A percentile compares a stretch with the other conserved stretches of the same genome.
Evolutionary conservation across 2,888 invertebrate species (phyloP).

Genomic region (Hyposoter didymator): DNA sequence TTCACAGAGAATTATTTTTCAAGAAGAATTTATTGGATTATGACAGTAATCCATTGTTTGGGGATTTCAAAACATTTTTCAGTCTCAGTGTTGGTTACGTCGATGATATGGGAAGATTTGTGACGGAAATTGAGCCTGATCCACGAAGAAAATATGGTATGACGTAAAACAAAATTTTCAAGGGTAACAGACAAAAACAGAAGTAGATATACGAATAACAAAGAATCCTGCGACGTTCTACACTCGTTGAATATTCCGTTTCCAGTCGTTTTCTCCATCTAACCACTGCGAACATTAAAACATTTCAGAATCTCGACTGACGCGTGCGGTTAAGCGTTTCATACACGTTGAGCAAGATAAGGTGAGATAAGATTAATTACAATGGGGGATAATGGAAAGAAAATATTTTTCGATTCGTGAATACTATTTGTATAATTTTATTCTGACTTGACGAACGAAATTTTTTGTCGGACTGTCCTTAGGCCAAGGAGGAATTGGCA

Average conservation of each 20-base stretch:
- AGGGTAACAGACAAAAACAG: not conserved
- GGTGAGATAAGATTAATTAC: slow-evolving; percentile 80
- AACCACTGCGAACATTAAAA: not conserved
- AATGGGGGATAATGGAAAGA: slow-evolving; percentile 2
- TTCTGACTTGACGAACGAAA: slow-evolving; percentile 9
- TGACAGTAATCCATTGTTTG: not conserved
- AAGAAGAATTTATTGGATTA: slow-evolving; percentile 30
- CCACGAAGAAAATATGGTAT: slow-evolving; percentile 86
- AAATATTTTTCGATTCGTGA: not conserved
- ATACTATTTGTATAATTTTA: slow-evolving; percentile 26
- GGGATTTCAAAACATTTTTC: slow-evolving; percentile 6
- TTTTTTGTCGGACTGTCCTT: slow-evolving; percentile 33
- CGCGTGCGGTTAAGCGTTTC: slow-evolving; percentile 90
- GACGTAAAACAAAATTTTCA: slow-evolving; percentile 2
- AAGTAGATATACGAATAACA: not conserved
- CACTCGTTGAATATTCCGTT: not conserved
- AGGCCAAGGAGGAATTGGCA: slow-evolving; percentile 97
- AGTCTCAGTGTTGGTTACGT: slow-evolving; percentile 94
- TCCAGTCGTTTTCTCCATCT: not conserved
- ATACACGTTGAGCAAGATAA: slow-evolving; percentile 94
- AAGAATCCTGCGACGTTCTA: not conserved
- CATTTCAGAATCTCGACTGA: slow-evolving; percentile 81
- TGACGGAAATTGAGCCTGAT: slow-evolving; percentile 94
- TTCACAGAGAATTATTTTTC: not conserved
- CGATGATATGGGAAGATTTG: slow-evolving; percentile 95